phyloP scores from a whole-genome alignment of 2,888 invertebrate species.

The Trichogramma evanescens region DNA sequence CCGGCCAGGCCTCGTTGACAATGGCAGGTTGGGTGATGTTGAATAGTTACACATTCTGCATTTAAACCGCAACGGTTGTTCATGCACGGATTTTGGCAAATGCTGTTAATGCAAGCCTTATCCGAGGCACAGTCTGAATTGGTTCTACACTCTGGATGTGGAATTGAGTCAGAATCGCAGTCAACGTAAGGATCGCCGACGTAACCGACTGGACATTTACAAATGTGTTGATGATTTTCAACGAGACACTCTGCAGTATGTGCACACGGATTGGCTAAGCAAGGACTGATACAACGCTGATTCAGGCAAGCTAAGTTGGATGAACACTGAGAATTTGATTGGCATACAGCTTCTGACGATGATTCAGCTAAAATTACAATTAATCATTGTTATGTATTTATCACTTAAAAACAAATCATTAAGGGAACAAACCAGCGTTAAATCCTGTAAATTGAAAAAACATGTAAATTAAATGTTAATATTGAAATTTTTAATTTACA shows the following conservation, averaged over 20 bases:
- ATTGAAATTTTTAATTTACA: neutral
- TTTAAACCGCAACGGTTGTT: conserved; percentile 73
- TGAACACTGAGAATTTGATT: conserved; percentile 65
- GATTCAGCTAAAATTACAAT: conserved; percentile 29
- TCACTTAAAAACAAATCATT: conserved; percentile 2
- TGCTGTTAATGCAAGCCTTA: conserved; percentile 71
- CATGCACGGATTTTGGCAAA: conserved; percentile 77
- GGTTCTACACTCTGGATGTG: conserved; percentile 59
- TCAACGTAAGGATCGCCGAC: conserved; percentile 76
- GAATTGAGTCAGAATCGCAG: conserved; percentile 56
- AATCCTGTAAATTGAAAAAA: conserved; percentile 7
- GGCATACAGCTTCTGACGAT: conserved; percentile 56
- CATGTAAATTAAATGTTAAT: neutral
- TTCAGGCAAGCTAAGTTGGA: conserved; percentile 66
- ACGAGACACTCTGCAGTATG: conserved; percentile 71
- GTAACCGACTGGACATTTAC: conserved; percentile 67
- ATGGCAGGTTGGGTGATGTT: conserved; percentile 75
- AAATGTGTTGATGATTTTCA: conserved; percentile 67
- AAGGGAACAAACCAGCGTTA: neutral
- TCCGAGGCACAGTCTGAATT: conserved; percentile 71
- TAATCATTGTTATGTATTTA: conserved; percentile 2
- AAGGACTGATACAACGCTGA: conserved; percentile 71
- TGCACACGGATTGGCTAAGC: conserved; percentile 68
- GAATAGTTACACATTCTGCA: conserved; percentile 69
- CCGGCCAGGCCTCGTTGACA: conserved; percentile 83